phyloP scores from a whole-genome alignment of 2,797 vertebrate species.

The Pseudochromis fuscus region DNA sequence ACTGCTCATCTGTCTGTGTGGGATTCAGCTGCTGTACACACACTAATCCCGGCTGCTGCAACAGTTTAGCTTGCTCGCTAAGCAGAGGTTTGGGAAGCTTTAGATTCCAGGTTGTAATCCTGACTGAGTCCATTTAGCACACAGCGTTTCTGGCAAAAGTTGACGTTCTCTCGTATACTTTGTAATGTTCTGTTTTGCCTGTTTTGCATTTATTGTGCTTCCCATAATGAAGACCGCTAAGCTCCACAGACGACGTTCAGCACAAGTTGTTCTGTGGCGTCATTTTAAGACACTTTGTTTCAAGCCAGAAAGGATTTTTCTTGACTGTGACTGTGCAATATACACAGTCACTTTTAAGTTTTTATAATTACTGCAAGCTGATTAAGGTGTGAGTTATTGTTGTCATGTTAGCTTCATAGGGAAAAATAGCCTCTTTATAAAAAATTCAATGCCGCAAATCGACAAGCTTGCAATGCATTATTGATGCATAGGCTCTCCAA shows the following conservation, averaged over 20 bases:
- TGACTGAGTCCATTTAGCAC: slow-evolving; percentile 34
- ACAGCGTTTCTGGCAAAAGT: background rate
- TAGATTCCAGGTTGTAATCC: slow-evolving; percentile 54
- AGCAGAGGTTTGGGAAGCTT: slow-evolving; percentile 43
- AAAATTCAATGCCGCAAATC: slow-evolving; percentile 8
- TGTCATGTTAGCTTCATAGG: slow-evolving; percentile 4
- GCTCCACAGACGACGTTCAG: slow-evolving; percentile 20
- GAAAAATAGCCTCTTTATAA: slow-evolving; percentile 6
- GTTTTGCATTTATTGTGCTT: slow-evolving; percentile 26
- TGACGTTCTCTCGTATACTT: slow-evolving; percentile 22
- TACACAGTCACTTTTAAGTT: background rate
- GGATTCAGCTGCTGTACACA: background rate
- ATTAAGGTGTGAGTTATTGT: slow-evolving; percentile 5
- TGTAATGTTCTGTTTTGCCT: background rate
- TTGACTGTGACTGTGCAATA: background rate
- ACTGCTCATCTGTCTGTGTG: background rate
- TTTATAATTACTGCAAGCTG: slow-evolving; percentile 10
- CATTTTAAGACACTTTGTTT: slow-evolving; percentile 13
- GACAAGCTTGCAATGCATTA: background rate
- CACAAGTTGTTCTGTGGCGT: slow-evolving; percentile 13
- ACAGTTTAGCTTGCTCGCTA: slow-evolving; percentile 11
- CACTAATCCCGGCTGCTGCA: slow-evolving; percentile 39
- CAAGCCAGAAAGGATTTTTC: slow-evolving; percentile 1
- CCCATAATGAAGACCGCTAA: slow-evolving; percentile 1
- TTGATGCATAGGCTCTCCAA: background rate